These are phyloP conservation scores for Rhizomys pruinosus DNA, from an alignment of 2,113 vertebrate species.

Conservation along the genomic window DNA sequence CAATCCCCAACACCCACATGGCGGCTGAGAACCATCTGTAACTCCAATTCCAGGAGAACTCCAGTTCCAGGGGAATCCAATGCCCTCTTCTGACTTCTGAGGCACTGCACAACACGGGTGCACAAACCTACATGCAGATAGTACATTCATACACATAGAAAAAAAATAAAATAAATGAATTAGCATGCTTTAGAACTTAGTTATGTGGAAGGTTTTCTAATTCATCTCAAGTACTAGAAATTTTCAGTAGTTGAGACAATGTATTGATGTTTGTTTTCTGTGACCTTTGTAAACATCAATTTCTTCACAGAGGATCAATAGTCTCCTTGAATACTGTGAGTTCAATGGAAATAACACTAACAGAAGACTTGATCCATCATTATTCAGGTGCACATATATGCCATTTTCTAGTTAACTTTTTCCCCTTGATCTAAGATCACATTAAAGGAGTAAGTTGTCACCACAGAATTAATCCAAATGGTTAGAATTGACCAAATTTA, in stretches of 20 bases:
- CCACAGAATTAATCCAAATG: not conserved
- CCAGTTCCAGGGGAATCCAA: no score
- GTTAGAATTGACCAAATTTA: slow-evolving; percentile 2
- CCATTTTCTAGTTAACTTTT: slow-evolving; percentile 12
- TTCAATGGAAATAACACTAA: slow-evolving; percentile 21
- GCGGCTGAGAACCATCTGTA: no score
- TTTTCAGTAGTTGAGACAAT: slow-evolving; percentile 43
- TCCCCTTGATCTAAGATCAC: slow-evolving; percentile 7
- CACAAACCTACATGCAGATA: no score
- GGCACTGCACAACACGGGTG: no score
- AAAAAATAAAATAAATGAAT: no score
- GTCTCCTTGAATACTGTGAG: slow-evolving; percentile 56
- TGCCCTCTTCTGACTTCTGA: no score
- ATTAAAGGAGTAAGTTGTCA: slow-evolving; percentile 2
- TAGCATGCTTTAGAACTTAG: not conserved
- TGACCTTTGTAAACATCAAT: slow-evolving; percentile 69
- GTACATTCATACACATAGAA: no score
- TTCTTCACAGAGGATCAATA: slow-evolving; percentile 36
- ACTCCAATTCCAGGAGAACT: no score
- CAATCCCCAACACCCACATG: no score
- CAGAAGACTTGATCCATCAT: slow-evolving; percentile 39
- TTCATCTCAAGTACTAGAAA: not conserved
- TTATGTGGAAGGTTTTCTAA: slow-evolving; percentile 4
- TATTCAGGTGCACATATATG: not conserved
- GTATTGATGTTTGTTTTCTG: slow-evolving; percentile 51